These are phyloP conservation scores for Nephrotoma flavescens DNA, from an alignment of 2,888 invertebrate species.

Conservation along the genomic window DNA sequence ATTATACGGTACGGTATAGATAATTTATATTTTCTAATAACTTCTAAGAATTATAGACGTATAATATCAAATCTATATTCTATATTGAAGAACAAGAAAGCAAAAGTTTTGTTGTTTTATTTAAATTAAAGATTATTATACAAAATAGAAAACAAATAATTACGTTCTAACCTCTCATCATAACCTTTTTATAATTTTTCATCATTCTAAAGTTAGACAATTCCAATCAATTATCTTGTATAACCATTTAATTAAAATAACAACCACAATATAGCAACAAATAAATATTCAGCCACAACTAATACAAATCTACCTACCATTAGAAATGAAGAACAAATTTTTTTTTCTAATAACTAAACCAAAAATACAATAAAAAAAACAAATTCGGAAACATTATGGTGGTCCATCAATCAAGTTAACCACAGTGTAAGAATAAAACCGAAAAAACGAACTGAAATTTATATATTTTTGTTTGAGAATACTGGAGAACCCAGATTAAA, in stretches of 20 bases:
- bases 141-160: not conserved
- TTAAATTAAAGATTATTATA: not conserved
- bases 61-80: not conserved
- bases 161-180: not conserved
- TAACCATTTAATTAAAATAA: not conserved
- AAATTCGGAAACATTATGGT: not conserved
- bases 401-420: not conserved
- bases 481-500: not conserved
- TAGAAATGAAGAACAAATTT: not conserved
- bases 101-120: not conserved
- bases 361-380: not conserved
- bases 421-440: not conserved
- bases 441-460: not conserved
- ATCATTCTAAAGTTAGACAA: not conserved
- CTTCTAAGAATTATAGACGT: not conserved
- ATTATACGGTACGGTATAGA: not conserved
- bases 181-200: not conserved
- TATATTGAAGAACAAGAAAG: not conserved
- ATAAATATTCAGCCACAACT: not conserved
- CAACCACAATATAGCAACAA: not conserved
- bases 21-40: not conserved
- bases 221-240: not conserved
- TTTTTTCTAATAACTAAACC: not conserved
- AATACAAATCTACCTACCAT: not conserved
- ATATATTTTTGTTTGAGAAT: not conserved